These are phyloP conservation scores for Clarias magur DNA, from an alignment of 2,113 vertebrate species.

Conservation along the genomic window DNA sequence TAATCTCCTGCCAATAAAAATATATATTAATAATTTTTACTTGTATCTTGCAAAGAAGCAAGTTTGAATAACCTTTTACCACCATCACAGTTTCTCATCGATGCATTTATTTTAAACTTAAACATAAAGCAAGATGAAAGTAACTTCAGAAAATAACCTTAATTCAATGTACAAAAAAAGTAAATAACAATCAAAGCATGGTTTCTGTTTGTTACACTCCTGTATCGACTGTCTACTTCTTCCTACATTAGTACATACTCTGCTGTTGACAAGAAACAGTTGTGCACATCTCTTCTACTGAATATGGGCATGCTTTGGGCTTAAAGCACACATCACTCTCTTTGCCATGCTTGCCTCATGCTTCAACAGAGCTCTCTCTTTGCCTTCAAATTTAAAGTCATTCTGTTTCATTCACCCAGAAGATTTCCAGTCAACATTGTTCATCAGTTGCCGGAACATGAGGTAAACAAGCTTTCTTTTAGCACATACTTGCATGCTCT, in stretches of 20 bases:
- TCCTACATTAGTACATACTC: not conserved
- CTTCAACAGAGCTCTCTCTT: conserved; percentile 65
- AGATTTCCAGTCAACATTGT: conserved; percentile 51
- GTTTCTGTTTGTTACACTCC: not conserved
- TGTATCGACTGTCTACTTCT: conserved; percentile 47
- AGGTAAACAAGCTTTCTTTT: conserved; percentile 63
- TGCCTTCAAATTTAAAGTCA: conserved; percentile 48
- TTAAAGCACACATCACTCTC: conserved; percentile 58
- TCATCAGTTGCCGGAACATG: conserved; percentile 41
- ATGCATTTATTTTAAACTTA: not conserved
- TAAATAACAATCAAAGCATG: not conserved
- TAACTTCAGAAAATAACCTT: not conserved
- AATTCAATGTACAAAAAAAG: not conserved
- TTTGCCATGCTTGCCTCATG: conserved; percentile 53
- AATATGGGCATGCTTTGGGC: conserved; percentile 62
- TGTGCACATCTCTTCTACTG: conserved; percentile 60
- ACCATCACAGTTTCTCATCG: not conserved
- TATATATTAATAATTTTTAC: not conserved
- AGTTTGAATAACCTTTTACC: not conserved
- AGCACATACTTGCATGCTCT: conserved; percentile 41
- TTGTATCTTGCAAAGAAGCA: not conserved
- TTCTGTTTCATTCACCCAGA: conserved; percentile 24
- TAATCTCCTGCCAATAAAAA: not conserved
- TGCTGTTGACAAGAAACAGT: conserved; percentile 54
- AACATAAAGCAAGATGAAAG: not conserved